phyloP scores from a whole-genome alignment of 2,113 vertebrate species.

The Gnathonemus longibarbis region DNA sequence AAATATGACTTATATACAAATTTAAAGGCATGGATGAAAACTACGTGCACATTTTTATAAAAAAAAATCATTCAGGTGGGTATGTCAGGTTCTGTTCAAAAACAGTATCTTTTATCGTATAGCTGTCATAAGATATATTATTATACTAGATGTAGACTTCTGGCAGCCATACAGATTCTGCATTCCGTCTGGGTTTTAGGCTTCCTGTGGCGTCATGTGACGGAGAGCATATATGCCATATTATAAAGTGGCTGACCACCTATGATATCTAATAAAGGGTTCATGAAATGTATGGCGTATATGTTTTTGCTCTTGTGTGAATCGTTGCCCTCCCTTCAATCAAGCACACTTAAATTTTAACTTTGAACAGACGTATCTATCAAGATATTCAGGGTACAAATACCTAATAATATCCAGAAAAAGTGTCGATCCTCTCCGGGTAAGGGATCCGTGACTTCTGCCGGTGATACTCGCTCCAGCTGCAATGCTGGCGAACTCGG shows the following conservation, averaged over 20 bases:
- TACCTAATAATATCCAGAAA: neutral
- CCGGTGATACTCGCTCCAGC: neutral
- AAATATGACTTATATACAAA: neutral
- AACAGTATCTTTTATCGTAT: neutral
- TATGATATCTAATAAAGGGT: neutral
- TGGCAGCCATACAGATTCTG: neutral
- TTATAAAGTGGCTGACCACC: neutral
- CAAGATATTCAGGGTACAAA: neutral
- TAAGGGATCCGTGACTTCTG: neutral
- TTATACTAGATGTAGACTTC: neutral
- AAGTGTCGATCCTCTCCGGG: neutral
- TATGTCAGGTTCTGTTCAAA: neutral
- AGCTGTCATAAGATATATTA: neutral
- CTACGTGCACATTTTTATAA: neutral
- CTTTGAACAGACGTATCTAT: neutral
- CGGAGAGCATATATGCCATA: neutral
- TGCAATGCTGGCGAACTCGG: neutral
- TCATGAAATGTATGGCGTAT: neutral
- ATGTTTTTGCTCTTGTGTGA: neutral
- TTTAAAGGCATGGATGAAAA: neutral
- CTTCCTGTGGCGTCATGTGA: neutral
- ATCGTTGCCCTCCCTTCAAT: neutral
- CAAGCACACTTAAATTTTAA: neutral
- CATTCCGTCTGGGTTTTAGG: neutral
- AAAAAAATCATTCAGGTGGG: neutral